A percentile compares a stretch with the other conserved stretches of the same genome.
These are phyloP conservation scores for Dallia pectoralis DNA, from an alignment of 2,797 vertebrate species.

Conservation along the genomic window DNA sequence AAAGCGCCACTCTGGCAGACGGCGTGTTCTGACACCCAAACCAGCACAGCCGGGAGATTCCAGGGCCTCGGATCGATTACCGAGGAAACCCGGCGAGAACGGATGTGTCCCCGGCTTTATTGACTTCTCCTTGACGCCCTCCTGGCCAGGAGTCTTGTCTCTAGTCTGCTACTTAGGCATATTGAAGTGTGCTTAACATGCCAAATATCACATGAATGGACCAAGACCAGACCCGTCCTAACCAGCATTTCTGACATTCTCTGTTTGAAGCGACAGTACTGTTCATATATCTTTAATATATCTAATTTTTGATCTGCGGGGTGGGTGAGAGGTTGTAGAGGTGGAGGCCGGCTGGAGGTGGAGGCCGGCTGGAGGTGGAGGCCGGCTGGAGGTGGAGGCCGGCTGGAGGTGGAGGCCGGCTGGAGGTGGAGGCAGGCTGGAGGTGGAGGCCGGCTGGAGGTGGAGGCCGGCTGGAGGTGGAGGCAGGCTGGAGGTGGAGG, in stretches of 20 bases:
- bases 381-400: too few relatives aligned
- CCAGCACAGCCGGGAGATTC: background rate
- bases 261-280: background rate
- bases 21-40: slow-evolving; percentile 2
- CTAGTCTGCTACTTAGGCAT: background rate
- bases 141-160: background rate
- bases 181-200: background rate
- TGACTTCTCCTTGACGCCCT: background rate
- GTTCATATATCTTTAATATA: too few relatives aligned
- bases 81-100: background rate
- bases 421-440: too few relatives aligned
- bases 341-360: too few relatives aligned
- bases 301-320: too few relatives aligned
- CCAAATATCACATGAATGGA: slow-evolving; percentile 43
- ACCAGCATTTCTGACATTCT: slow-evolving; percentile 3
- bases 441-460: too few relatives aligned
- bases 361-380: too few relatives aligned
- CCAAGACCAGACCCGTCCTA: slow-evolving; percentile 40
- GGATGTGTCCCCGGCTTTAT: background rate
- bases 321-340: too few relatives aligned
- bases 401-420: too few relatives aligned
- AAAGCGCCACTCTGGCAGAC: background rate
- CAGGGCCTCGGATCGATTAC: background rate
- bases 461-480: too few relatives aligned
- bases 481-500: too few relatives aligned